Conservation (phyloP, 2,888 invertebrate genomes). For the Cataglyphis albicans region DNA sequence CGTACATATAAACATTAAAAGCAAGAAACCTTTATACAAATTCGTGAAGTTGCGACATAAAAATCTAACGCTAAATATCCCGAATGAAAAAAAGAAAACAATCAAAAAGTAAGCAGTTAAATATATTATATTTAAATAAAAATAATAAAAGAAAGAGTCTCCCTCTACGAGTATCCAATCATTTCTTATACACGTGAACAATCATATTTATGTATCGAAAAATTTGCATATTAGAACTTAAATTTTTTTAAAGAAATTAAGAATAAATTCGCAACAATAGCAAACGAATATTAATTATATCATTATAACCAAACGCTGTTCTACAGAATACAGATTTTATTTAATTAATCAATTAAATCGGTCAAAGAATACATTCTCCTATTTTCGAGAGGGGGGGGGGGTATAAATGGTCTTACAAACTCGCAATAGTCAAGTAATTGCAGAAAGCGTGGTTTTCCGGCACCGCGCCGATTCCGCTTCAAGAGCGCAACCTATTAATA, state of each 20-base stretch:
- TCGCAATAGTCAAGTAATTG: conserved; percentile 51
- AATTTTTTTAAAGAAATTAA: background rate
- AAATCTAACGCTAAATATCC: background rate
- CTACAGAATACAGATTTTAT: background rate
- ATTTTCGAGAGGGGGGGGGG: conserved; percentile 11
- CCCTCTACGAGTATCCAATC: background rate
- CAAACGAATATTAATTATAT: background rate
- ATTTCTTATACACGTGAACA: background rate
- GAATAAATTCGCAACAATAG: background rate
- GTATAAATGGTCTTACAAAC: conserved; percentile 39
- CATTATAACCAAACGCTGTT: background rate
- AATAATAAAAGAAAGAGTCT: background rate
- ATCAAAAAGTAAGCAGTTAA: background rate
- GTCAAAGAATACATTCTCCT: background rate
- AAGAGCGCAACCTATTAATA: conserved; percentile 59
- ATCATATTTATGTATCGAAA: background rate
- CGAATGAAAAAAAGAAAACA: background rate
- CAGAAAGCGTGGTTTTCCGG: conserved; percentile 48
- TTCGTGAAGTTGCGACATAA: background rate
- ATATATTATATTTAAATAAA: background rate
- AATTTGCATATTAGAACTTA: background rate
- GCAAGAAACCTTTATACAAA: background rate
- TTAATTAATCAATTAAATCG: conserved; percentile 43
- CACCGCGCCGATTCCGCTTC: conserved; percentile 38
- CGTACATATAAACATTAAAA: background rate